A percentile compares a stretch with the other conserved stretches of the same genome.
Conservation (phyloP, 1,140 invertebrate species). For the Octopus sinensis region DNA sequence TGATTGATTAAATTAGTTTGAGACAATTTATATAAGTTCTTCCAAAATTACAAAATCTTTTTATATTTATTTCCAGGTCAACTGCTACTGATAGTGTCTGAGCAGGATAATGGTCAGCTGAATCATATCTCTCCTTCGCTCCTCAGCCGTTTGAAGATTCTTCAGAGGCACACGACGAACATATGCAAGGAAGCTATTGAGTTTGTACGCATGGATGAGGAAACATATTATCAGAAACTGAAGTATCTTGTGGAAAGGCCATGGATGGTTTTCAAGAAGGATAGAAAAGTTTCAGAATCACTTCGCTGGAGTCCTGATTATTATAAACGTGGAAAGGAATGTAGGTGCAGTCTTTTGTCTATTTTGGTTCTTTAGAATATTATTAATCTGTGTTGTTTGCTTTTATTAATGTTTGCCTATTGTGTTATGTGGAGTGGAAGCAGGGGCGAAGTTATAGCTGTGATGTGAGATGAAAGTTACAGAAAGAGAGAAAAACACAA, state of each 20-base stretch:
- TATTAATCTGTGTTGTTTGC: no score
- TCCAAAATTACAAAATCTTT: neutral
- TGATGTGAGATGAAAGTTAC: no score
- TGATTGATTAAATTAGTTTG: no score
- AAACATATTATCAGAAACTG: slow-evolving; percentile 40
- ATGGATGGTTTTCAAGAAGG: slow-evolving; percentile 40
- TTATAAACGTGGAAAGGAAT: neutral
- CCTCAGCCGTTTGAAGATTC: slow-evolving; percentile 24
- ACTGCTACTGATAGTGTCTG: slow-evolving; percentile 33
- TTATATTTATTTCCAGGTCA: slow-evolving; percentile 43
- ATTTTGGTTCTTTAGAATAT: no score
- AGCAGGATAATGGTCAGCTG: slow-evolving; percentile 33
- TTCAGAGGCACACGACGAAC: slow-evolving; percentile 30
- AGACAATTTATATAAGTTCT: no score
- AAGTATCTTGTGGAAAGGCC: slow-evolving; percentile 36
- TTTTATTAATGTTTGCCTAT: no score
- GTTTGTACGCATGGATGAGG: slow-evolving; percentile 41
- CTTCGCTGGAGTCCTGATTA: slow-evolving; percentile 27
- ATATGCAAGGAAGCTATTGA: slow-evolving; percentile 34
- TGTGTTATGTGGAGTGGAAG: no score
- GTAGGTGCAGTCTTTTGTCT: no score
- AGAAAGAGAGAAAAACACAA: no score
- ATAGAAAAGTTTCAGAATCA: slow-evolving; percentile 30
- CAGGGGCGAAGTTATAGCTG: no score
- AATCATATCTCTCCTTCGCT: slow-evolving; percentile 25